Evolutionary conservation across 2,797 vertebrate species (phyloP), one percentile per base, ranked within the genome.

Genomic region (Limnodromus scolopaceus): DNA sequence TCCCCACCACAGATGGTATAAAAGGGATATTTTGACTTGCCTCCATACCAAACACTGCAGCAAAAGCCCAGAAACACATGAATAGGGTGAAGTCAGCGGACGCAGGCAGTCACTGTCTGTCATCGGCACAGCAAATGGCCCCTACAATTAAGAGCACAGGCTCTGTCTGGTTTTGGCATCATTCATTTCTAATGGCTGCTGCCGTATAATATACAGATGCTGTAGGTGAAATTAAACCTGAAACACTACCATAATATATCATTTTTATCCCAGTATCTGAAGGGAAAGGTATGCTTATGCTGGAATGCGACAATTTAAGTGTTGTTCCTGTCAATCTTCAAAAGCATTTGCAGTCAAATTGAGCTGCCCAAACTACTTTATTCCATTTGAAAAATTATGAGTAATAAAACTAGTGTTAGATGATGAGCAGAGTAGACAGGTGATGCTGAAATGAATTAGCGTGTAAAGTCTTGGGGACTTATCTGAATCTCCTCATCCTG

Each of bases 141-240:
- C 87, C 87, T 77, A 8, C 89, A 76, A 53, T 92, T 94, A 93
- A 72, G 48, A 96, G 70, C 88, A 75, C 57, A 89, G 70, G 89
- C 51, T 92, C 86, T 78, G 81, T 92, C 87, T 96, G 89, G 84
- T 90, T 94, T 92, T 88, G 88, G 68, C 79, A 93, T 92, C 89
- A 70, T 38, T 96, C 76, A 89, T 89, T 91, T 30, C 81, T 80
- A 74, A 61, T 28, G 54, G 58, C 83, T 90, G 90, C 77, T 91
- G 84, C 82, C 72, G 22, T 41, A 36, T 32, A 61, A 70, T 4
- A 17, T 9, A 54, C 64, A 92, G 82, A 66, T 22, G 57, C 51
- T 94, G 68, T 77, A 91, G 80, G 71, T 89, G 79, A 88, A 89
- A 91, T 53, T 36, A 69, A 94, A 89, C 91, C 68, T 86, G 81